Evolutionary conservation across 2,797 vertebrate genomes (phyloP).

Genomic region (Percopsis omiscomaycus): DNA sequence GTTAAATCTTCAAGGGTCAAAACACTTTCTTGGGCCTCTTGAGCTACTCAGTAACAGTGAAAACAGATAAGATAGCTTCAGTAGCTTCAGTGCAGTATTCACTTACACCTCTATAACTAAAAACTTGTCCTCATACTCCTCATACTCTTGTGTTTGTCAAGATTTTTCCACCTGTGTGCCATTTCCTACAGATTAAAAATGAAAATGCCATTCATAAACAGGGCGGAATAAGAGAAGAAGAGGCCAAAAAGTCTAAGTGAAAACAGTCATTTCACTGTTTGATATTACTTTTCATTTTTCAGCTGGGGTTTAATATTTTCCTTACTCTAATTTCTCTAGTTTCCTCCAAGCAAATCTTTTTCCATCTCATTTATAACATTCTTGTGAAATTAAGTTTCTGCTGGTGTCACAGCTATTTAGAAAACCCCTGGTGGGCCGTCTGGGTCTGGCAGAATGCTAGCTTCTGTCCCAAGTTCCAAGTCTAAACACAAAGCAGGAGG

Average conservation of each 20-base stretch:
- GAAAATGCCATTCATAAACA: background rate
- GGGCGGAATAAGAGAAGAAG: constrained; percentile 10
- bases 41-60: constrained; percentile 34
- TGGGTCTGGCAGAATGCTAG: constrained; percentile 25
- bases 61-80: constrained; percentile 43
- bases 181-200: constrained; percentile 15
- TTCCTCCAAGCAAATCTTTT: constrained; percentile 21
- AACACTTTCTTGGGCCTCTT: constrained; percentile 37
- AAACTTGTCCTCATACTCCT: background rate
- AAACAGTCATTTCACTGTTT: constrained; percentile 1
- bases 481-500: constrained; percentile 43
- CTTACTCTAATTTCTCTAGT: constrained; percentile 8
- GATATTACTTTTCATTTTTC: constrained; percentile 16
- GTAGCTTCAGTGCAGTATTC: constrained; percentile 29
- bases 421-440: constrained; percentile 9
- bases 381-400: constrained; percentile 11
- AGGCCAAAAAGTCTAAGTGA: constrained; percentile 3
- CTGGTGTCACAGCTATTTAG: constrained; percentile 24
- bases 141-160: background rate
- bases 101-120: constrained; percentile 17
- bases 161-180: background rate
- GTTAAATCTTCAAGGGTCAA: constrained; percentile 51
- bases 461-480: constrained; percentile 22
- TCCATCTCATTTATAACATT: constrained; percentile 19
- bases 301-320: constrained; percentile 16